phyloP scores from a whole-genome alignment of 1,140 invertebrate genomes.

The Drosophila pseudoananassae region DNA sequence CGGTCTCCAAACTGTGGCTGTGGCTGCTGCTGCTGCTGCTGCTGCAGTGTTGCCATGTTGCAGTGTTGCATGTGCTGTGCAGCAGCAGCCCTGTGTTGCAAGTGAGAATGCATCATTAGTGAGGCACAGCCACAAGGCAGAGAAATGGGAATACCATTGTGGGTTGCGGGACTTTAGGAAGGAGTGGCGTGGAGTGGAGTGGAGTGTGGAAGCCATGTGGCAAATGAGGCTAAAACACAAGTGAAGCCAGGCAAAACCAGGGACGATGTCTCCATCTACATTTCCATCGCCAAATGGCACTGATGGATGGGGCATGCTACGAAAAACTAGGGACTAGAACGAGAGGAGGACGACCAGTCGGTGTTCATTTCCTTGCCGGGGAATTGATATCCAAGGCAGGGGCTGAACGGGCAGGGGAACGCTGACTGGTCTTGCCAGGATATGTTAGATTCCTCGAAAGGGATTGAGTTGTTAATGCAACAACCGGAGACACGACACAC shows the following conservation, averaged over 20 bases:
- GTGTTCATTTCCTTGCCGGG: conserved; percentile 16
- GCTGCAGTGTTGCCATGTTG: conserved; percentile 13
- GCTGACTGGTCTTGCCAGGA: not conserved
- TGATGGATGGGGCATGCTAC: conserved; percentile 52
- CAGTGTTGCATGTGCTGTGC: conserved; percentile 9
- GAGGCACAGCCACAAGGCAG: conserved; percentile 49
- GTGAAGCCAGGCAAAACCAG: conserved; percentile 46
- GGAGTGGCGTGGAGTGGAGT: not conserved
- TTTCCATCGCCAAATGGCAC: conserved; percentile 37
- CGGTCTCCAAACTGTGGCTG: conserved; percentile 3
- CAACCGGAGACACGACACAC: no score
- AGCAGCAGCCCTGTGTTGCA: conserved; percentile 7
- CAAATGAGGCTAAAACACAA: conserved; percentile 71
- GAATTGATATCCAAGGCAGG: conserved; percentile 14
- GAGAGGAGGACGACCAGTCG: conserved; percentile 3
- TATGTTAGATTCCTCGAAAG: not conserved
- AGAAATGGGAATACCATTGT: conserved; percentile 37
- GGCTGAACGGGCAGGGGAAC: not conserved
- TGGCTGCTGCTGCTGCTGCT: conserved; percentile 12
- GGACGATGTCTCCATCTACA: conserved; percentile 5
- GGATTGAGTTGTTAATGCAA: not conserved
- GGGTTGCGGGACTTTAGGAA: not conserved
- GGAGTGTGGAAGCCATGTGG: conserved; percentile 59
- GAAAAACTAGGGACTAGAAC: not conserved
- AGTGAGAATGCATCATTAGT: conserved; percentile 77